A percentile compares a stretch with the other conserved stretches of the same genome.
Conservation (phyloP, 2,113 vertebrate genomes). For the Silurus asotus region DNA sequence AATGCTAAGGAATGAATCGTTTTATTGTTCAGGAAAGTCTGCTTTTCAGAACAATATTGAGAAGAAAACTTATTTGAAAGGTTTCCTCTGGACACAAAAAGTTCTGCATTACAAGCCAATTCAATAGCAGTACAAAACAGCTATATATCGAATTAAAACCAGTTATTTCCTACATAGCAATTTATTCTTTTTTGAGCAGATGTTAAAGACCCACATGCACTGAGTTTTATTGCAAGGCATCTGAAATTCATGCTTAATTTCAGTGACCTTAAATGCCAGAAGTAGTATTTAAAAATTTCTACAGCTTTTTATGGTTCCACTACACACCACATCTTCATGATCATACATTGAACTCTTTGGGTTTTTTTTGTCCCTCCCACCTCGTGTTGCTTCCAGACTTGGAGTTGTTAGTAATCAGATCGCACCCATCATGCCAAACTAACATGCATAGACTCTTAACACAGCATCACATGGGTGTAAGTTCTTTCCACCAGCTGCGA, state of each 20-base stretch:
- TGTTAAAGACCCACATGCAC: background rate
- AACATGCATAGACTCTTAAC: slow-evolving; percentile 13
- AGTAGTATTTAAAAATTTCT: background rate
- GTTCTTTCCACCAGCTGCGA: slow-evolving; percentile 68
- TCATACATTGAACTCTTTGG: background rate
- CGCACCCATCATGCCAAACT: background rate
- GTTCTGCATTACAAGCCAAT: background rate
- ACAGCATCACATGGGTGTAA: slow-evolving; percentile 22
- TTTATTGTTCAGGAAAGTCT: background rate
- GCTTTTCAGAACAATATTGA: background rate
- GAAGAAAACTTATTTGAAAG: background rate
- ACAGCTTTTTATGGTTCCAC: background rate
- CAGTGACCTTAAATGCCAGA: background rate
- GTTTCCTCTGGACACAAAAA: no score
- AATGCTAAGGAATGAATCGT: background rate
- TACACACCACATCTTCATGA: background rate
- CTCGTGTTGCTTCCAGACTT: background rate
- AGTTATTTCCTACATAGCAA: background rate
- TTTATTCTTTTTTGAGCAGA: no score
- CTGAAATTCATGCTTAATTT: background rate
- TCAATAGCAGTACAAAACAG: no score
- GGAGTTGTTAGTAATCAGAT: slow-evolving; percentile 7
- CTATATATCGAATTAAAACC: no score
- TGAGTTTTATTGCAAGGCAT: background rate
- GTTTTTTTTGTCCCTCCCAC: background rate